Evolutionary conservation across 1,140 invertebrate genomes (phyloP).

Genomic region (Drosophila bocki): DNA sequence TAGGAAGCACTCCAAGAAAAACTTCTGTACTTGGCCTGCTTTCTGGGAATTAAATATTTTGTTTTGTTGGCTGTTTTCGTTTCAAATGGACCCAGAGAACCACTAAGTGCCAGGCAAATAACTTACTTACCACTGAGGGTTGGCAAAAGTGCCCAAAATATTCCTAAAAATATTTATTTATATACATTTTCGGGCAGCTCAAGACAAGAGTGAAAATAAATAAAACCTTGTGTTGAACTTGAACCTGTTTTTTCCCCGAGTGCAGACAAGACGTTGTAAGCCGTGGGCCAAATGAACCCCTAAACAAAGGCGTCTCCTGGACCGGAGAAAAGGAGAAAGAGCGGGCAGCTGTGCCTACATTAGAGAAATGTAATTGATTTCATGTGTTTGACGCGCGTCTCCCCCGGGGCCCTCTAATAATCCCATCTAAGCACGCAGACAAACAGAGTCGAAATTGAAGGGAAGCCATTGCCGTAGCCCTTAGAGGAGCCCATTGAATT

Average conservation of each 20-base stretch:
- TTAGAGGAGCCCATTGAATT: slow-evolving; percentile 23
- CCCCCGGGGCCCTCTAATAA: slow-evolving; percentile 58
- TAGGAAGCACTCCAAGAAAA: slow-evolving; percentile 9
- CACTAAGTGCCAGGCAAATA: slow-evolving; percentile 7
- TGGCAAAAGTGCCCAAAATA: not conserved
- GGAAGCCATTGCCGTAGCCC: slow-evolving; percentile 11
- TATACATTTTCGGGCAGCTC: not conserved
- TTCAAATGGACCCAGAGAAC: not conserved
- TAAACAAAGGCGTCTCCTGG: slow-evolving; percentile 35
- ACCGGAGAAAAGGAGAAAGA: slow-evolving; percentile 1
- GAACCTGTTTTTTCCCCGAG: not conserved
- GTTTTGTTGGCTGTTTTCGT: not conserved
- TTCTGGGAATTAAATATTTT: not conserved
- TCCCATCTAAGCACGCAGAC: slow-evolving; percentile 68
- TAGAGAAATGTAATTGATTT: slow-evolving; percentile 77
- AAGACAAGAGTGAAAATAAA: not conserved
- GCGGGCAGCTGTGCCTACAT: slow-evolving; percentile 42
- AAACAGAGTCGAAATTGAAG: slow-evolving; percentile 31
- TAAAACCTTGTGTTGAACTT: not conserved
- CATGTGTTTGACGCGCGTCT: slow-evolving; percentile 76
- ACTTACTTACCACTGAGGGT: not conserved
- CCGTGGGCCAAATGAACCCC: slow-evolving; percentile 19
- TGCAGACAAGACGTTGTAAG: slow-evolving; percentile 14
- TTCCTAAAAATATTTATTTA: slow-evolving; percentile 1
- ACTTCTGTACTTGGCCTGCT: not conserved